Percentiles rank a stretch among this genome's conserved stretches.
Conservation (phyloP, 1,140 invertebrate species). For the Euwallacea fornicatus region DNA sequence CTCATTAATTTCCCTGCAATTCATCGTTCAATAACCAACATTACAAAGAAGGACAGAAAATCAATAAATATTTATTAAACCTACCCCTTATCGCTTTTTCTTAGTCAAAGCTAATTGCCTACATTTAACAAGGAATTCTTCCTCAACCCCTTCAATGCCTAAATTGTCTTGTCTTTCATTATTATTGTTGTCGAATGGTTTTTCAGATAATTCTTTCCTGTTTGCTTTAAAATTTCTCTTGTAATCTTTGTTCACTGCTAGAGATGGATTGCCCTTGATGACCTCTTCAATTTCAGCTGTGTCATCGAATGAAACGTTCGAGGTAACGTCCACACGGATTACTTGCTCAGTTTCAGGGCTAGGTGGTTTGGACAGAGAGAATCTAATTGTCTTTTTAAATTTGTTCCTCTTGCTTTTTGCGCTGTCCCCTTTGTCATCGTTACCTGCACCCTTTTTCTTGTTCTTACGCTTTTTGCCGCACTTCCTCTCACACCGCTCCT, state of each 20-base stretch:
- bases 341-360: conserved; percentile 51
- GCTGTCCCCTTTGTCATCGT: conserved; percentile 16
- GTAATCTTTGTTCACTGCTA: neutral
- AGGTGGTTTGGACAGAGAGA: conserved; percentile 47
- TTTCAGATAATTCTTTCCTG: conserved; percentile 8
- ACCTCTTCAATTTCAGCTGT: neutral
- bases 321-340: conserved; percentile 51
- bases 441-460: conserved; percentile 24
- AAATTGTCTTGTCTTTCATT: neutral
- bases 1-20: too few species aligned
- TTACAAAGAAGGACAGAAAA: too few species aligned
- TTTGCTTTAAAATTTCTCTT: neutral
- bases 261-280: neutral
- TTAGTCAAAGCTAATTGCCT: conserved; percentile 38
- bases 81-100: conserved; percentile 16
- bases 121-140: conserved; percentile 42
- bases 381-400: conserved; percentile 44
- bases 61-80: too few species aligned
- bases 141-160: conserved; percentile 6
- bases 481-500: conserved; percentile 9
- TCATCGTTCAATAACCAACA: too few species aligned
- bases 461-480: conserved; percentile 20
- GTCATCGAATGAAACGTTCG: conserved; percentile 42
- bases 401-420: conserved; percentile 25
- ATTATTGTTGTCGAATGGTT: conserved; percentile 10